phyloP scores from a whole-genome alignment of 2,888 invertebrate genomes.

The Malthinus seriepunctatus region DNA sequence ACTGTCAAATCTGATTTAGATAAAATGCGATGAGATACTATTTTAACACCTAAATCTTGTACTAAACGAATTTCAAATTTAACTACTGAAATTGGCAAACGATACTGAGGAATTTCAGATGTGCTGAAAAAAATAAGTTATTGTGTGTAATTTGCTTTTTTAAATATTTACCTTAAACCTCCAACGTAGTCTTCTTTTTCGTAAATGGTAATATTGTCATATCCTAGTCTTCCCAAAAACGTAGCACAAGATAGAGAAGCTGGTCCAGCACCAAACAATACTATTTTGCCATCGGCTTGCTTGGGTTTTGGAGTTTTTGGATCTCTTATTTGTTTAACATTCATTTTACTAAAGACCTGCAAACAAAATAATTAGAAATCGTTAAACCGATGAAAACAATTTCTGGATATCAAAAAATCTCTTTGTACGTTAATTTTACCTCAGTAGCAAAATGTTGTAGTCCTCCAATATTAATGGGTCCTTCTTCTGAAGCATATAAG shows the following conservation, averaged over 20 bases:
- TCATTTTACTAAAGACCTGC: conserved; percentile 92
- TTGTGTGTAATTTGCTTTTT: not conserved
- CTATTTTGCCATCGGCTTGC: conserved; percentile 72
- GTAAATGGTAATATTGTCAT: conserved; percentile 87
- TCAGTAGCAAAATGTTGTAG: conserved; percentile 97
- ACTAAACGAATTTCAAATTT: conserved; percentile 91
- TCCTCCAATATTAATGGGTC: conserved; percentile 98
- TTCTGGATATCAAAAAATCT: no score
- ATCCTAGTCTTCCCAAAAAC: conserved; percentile 91
- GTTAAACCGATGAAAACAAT: not conserved
- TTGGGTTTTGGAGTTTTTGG: conserved; percentile 66
- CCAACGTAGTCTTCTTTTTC: conserved; percentile 88
- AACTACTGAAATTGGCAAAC: conserved; percentile 89
- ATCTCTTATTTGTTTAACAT: conserved; percentile 82
- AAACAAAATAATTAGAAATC: conserved; percentile 22
- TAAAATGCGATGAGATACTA: conserved; percentile 74
- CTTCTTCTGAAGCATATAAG: conserved; percentile 93
- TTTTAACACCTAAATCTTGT: conserved; percentile 90
- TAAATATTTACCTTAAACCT: conserved; percentile 73
- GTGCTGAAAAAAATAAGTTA: conserved; percentile 64
- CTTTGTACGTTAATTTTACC: conserved; percentile 60
- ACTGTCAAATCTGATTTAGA: conserved; percentile 75
- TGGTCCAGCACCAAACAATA: conserved; percentile 92
- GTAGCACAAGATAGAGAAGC: conserved; percentile 96
- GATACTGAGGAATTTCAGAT: conserved; percentile 96